A percentile compares a stretch with the other conserved stretches of the same genome.
Conservation (phyloP, 2,797 vertebrate genomes). For the Limosa lapponica region DNA sequence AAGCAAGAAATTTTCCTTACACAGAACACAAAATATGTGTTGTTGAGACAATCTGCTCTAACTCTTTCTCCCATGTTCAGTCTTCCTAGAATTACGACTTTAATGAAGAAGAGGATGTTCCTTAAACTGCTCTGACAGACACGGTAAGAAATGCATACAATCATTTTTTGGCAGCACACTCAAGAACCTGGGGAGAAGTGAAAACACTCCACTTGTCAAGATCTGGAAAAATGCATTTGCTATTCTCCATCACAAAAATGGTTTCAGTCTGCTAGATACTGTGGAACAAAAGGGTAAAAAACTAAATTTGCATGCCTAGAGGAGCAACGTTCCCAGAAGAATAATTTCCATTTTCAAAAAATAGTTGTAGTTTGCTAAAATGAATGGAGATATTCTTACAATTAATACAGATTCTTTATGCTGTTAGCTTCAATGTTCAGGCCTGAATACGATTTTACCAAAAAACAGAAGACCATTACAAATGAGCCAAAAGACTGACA, state of each 20-base stretch:
- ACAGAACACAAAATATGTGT: neutral
- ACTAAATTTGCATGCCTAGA: neutral
- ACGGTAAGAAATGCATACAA: neutral
- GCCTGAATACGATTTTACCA: neutral
- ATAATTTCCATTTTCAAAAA: constrained; percentile 23
- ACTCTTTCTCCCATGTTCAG: neutral
- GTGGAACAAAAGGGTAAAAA: constrained; percentile 26
- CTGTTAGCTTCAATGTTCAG: neutral
- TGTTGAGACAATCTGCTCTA: neutral
- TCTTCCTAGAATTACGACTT: neutral
- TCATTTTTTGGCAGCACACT: neutral
- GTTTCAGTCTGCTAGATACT: constrained; percentile 5
- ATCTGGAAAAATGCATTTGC: neutral
- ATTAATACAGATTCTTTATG: neutral
- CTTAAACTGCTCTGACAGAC: neutral
- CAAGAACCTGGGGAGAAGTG: neutral
- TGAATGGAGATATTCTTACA: neutral
- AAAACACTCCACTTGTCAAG: neutral
- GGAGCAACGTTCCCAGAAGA: neutral
- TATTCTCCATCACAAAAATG: neutral
- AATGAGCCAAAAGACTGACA: neutral
- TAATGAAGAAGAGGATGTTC: neutral
- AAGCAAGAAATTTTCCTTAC: neutral
- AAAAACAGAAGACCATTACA: neutral
- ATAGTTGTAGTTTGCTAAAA: constrained; percentile 9